Conservation (phyloP, 2,888 invertebrate genomes). For the Lasiommata megera region DNA sequence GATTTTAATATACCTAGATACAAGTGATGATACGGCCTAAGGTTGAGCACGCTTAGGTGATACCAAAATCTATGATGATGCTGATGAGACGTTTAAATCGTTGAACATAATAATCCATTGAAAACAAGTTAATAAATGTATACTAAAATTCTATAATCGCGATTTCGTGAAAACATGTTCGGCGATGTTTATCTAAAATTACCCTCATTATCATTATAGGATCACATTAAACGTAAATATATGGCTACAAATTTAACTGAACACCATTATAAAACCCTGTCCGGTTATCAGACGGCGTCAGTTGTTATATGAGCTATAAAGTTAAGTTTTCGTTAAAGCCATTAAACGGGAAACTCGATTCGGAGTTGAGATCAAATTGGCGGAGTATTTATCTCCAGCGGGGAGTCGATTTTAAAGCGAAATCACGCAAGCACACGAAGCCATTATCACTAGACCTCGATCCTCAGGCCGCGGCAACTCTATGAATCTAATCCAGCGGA, state of each 20-base stretch:
- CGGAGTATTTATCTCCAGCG: slow-evolving; percentile 73
- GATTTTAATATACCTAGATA: too few relatives aligned
- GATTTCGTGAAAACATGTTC: background rate
- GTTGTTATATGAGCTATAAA: slow-evolving; percentile 64
- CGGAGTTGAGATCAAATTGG: slow-evolving; percentile 62
- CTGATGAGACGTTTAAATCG: too few relatives aligned
- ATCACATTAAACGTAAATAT: slow-evolving; percentile 10
- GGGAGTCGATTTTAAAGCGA: slow-evolving; percentile 79
- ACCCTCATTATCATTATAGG: slow-evolving; percentile 7
- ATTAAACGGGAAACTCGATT: slow-evolving; percentile 65
- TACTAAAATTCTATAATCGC: background rate
- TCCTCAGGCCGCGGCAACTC: slow-evolving; percentile 78
- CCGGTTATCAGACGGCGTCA: slow-evolving; percentile 67
- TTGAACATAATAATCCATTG: background rate
- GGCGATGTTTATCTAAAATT: slow-evolving; percentile 5
- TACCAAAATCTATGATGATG: too few relatives aligned
- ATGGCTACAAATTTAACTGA: slow-evolving; percentile 7
- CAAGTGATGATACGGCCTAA: too few relatives aligned
- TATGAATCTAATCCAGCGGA: slow-evolving; percentile 82
- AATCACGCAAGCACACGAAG: slow-evolving; percentile 78
- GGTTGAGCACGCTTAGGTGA: too few relatives aligned
- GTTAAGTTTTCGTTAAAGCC: slow-evolving; percentile 62
- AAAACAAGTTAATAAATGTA: background rate
- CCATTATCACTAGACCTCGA: slow-evolving; percentile 74
- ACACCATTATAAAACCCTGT: slow-evolving; percentile 37